phyloP scores from a whole-genome alignment of 2,888 invertebrate species.

The Diaprepes abbreviatus region DNA sequence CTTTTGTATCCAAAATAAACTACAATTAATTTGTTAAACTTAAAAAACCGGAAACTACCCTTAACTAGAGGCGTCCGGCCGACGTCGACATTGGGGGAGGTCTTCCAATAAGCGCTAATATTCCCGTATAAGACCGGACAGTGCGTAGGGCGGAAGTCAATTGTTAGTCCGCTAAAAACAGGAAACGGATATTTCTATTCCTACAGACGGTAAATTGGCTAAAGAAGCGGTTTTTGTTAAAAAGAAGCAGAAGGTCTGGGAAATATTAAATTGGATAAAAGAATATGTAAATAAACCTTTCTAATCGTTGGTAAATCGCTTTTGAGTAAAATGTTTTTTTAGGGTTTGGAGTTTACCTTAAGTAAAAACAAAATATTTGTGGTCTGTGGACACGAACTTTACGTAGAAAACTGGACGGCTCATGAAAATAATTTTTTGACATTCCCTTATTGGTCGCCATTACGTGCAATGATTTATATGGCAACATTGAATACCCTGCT shows the following conservation, averaged over 20 bases:
- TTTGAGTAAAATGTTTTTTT: too few species aligned
- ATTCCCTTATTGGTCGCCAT: too few species aligned
- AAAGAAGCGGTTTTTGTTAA: conserved; percentile 42
- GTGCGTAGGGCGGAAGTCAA: conserved; percentile 42
- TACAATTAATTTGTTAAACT: conserved; percentile 16
- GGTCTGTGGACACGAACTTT: too few species aligned
- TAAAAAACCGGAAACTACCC: conserved; percentile 45
- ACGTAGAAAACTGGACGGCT: too few species aligned
- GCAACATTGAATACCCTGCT: too few species aligned
- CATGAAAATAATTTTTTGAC: too few species aligned
- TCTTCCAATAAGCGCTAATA: conserved; percentile 39
- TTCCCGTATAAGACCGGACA: conserved; percentile 30
- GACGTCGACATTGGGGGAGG: conserved; percentile 34
- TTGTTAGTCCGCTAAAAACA: conserved; percentile 48
- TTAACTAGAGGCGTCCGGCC: conserved; percentile 47
- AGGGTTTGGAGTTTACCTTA: too few species aligned
- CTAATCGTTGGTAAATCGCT: too few species aligned
- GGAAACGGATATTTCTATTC: conserved; percentile 47
- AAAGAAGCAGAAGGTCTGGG: conserved; percentile 29
- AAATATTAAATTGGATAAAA: conserved; percentile 26
- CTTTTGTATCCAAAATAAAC: background rate
- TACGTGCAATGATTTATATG: too few species aligned
- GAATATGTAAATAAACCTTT: too few species aligned
- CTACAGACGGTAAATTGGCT: conserved; percentile 37
- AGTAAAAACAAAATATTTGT: too few species aligned